Percentiles rank a stretch among this genome's conserved stretches.
Conservation (phyloP, 2,888 invertebrate species). For the Oegoconia quadripuncta region DNA sequence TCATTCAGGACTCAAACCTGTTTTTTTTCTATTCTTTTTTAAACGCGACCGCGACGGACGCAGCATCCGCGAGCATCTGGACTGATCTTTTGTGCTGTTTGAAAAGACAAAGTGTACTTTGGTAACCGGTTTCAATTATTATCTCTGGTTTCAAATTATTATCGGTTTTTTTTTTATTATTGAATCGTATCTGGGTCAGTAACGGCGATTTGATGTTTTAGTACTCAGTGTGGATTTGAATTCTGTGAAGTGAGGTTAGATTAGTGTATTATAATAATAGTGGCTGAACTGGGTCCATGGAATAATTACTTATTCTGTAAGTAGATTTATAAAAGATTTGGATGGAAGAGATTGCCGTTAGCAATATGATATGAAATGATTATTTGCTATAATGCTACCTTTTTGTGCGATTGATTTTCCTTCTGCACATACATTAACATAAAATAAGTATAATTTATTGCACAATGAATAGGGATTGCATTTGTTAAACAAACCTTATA, state of each 20-base stretch:
- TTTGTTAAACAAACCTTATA: too few species aligned
- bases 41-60: constrained; percentile 46
- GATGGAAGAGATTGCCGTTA: too few species aligned
- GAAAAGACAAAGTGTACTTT: constrained; percentile 61
- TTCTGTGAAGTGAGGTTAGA: constrained; percentile 28
- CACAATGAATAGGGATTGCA: too few species aligned
- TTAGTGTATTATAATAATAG: constrained; percentile 14
- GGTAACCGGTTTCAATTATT: constrained; percentile 62
- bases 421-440: too few species aligned
- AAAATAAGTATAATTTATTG: too few species aligned
- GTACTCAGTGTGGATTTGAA: constrained; percentile 46
- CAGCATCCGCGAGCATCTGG: constrained; percentile 74
- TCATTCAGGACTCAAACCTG: constrained; percentile 66
- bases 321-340: too few species aligned
- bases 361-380: too few species aligned
- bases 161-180: constrained; percentile 37
- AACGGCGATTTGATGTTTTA: constrained; percentile 47
- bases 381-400: too few species aligned
- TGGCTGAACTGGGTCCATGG: too few species aligned
- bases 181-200: constrained; percentile 67
- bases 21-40: constrained; percentile 49
- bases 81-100: constrained; percentile 55
- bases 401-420: too few species aligned
- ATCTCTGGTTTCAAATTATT: too few species aligned
- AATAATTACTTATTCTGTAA: too few species aligned